Evolutionary conservation across 2,797 vertebrate genomes (phyloP).

Genomic region (Molossus alvarezi): DNA sequence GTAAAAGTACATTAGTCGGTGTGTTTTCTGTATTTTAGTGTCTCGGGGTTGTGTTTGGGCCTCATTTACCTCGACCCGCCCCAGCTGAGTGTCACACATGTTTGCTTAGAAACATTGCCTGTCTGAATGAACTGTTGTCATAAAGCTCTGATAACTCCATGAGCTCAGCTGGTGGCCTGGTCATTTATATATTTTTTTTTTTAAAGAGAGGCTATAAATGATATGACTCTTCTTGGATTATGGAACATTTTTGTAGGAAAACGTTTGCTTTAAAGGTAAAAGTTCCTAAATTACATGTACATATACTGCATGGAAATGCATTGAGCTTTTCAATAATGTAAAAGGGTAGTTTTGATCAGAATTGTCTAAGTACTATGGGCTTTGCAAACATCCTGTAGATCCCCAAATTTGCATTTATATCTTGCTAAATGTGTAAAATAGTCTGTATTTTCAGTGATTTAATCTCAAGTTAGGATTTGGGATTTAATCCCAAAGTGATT

Average conservation of each 20-base stretch:
- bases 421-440: slow-evolving; percentile 19
- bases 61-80: not conserved
- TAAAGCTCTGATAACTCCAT: not conserved
- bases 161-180: not conserved
- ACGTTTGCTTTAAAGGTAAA: slow-evolving; percentile 36
- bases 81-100: not conserved
- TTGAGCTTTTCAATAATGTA: slow-evolving; percentile 1
- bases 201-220: not conserved
- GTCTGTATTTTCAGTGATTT: not conserved
- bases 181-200: slow-evolving; percentile 8
- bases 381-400: not conserved
- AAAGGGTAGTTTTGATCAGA: not conserved
- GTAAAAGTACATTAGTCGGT: not conserved
- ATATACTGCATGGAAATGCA: not conserved
- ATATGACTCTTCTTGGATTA: not conserved
- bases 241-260: not conserved
- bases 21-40: slow-evolving; percentile 18
- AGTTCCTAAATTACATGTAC: not conserved
- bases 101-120: not conserved
- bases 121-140: not conserved
- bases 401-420: not conserved
- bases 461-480: slow-evolving; percentile 44
- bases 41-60: not conserved
- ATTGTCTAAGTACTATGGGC: not conserved
- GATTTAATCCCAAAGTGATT: not conserved